Percentiles rank a stretch among this genome's conserved stretches.
phyloP scores from a whole-genome alignment of 2,797 vertebrate species.

The Melanotaenia boesemani region DNA sequence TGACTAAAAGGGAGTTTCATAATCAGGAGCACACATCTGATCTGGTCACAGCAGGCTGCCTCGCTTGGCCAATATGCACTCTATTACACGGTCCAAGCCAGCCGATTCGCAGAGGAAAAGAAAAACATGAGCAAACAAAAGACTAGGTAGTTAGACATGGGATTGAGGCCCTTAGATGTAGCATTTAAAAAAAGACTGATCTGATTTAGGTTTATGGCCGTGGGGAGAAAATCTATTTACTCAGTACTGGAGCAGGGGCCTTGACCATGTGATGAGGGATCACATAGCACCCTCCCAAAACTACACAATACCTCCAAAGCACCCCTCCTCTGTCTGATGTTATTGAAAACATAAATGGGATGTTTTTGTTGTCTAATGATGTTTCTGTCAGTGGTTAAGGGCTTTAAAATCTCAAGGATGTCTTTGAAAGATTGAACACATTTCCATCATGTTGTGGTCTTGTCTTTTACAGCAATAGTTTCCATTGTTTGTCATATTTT shows the following conservation, averaged over 20 bases:
- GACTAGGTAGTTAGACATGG: slow-evolving; percentile 80
- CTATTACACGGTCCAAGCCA: slow-evolving; percentile 83
- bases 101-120: slow-evolving; percentile 77
- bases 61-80: slow-evolving; percentile 82
- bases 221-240: slow-evolving; percentile 73
- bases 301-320: slow-evolving; percentile 51
- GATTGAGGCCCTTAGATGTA: slow-evolving; percentile 75
- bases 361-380: slow-evolving; percentile 71
- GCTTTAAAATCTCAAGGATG: slow-evolving; percentile 39
- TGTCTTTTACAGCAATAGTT: slow-evolving; percentile 65
- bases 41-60: slow-evolving; percentile 82
- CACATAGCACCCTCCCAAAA: slow-evolving; percentile 57
- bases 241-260: slow-evolving; percentile 57
- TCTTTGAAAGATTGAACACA: slow-evolving; percentile 61
- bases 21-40: slow-evolving; percentile 95
- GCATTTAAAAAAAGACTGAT: slow-evolving; percentile 67
- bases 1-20: slow-evolving; percentile 92
- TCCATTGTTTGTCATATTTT: slow-evolving; percentile 75
- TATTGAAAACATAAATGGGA: slow-evolving; percentile 70
- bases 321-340: slow-evolving; percentile 55
- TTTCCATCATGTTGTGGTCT: slow-evolving; percentile 67
- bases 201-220: slow-evolving; percentile 75
- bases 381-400: slow-evolving; percentile 67
- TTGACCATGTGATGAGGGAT: slow-evolving; percentile 69
- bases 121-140: slow-evolving; percentile 84